phyloP scores from a whole-genome alignment of 2,113 vertebrate species.

The Laterallus jamaicensis region DNA sequence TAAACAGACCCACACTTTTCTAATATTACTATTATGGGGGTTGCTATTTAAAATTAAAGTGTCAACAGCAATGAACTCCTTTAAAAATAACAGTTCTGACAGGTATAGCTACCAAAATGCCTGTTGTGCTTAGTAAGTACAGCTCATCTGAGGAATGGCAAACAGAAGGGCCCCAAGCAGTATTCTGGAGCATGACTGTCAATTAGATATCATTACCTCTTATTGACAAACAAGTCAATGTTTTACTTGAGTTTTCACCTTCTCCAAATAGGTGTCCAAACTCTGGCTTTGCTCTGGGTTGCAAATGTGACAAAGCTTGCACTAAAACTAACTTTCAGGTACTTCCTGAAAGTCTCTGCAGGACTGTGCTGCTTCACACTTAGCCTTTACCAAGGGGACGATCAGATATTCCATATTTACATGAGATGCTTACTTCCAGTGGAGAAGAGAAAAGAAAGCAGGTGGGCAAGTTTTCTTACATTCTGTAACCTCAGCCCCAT shows the following conservation, averaged over 20 bases:
- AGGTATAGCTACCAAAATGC: neutral
- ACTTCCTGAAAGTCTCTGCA: neutral
- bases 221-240: neutral
- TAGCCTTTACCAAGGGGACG: neutral
- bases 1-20: neutral
- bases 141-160: neutral
- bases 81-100: neutral
- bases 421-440: neutral
- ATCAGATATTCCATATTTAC: neutral
- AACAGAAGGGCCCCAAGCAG: rapidly evolving
- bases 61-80: neutral
- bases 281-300: neutral
- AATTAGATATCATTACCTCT: neutral
- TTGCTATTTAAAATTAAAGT: neutral
- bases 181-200: neutral
- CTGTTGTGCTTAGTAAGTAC: neutral
- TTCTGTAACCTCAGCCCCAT: neutral
- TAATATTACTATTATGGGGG: neutral
- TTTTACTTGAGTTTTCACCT: neutral
- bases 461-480: neutral
- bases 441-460: neutral
- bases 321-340: neutral
- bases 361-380: rapidly evolving
- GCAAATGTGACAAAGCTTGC: neutral
- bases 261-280: neutral